Percentiles rank a stretch among this genome's conserved stretches.
Evolutionary conservation across 2,888 invertebrate genomes (phyloP).

Genomic region (Linnaemya tessellans): DNA sequence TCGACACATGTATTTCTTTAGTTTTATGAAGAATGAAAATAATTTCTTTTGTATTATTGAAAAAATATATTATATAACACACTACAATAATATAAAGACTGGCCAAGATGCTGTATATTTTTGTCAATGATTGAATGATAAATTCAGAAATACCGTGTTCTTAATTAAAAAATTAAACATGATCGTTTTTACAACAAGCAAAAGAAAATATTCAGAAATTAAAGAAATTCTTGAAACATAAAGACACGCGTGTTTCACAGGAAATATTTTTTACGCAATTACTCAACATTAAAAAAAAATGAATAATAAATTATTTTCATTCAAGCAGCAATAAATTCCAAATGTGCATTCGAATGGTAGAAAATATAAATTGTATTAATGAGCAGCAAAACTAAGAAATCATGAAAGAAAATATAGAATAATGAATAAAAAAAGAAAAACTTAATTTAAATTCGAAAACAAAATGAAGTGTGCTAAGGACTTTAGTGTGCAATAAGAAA

Average conservation of each 20-base stretch:
- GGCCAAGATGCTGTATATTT: background rate
- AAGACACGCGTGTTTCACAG: constrained; percentile 10
- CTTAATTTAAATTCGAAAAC: constrained; percentile 23
- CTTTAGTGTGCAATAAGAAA: constrained; percentile 30
- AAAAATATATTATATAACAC: background rate
- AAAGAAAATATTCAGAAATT: background rate
- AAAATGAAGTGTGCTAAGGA: constrained; percentile 27
- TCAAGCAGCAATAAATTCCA: background rate
- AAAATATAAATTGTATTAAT: constrained; percentile 30
- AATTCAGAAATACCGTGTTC: too few species aligned
- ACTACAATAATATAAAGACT: background rate
- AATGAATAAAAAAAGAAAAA: constrained; percentile 21
- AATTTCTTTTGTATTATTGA: background rate
- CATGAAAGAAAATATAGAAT: background rate
- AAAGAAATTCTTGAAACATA: background rate
- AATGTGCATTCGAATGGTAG: constrained; percentile 6
- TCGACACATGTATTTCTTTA: background rate
- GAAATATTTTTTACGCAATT: background rate
- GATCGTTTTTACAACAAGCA: too few species aligned
- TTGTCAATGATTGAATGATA: too few species aligned
- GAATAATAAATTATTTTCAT: background rate
- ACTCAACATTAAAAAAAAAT: too few species aligned
- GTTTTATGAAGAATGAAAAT: background rate
- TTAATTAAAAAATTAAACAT: background rate
- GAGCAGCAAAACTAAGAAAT: background rate